These are phyloP conservation scores for Actinernus sp. DNA, from an alignment of 92 coral and sea anemone species.

Conservation along the genomic window DNA sequence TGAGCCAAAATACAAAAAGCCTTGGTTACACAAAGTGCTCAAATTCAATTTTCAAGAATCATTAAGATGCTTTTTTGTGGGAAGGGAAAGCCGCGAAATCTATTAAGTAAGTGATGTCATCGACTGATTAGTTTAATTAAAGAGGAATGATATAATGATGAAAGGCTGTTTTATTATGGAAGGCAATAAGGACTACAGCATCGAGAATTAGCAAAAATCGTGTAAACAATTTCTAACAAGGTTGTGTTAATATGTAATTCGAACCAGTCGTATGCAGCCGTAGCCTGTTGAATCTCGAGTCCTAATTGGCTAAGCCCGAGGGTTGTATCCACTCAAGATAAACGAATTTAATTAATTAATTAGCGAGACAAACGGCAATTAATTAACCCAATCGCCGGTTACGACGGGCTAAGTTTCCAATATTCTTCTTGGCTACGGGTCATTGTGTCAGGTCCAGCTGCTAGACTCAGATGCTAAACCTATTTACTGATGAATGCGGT, in stretches of 20 bases:
- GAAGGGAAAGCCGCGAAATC: neutral
- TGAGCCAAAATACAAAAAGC: slow-evolving; percentile 1
- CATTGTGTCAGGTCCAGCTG: slow-evolving; percentile 97
- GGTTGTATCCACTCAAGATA: slow-evolving; percentile 94
- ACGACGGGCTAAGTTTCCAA: slow-evolving; percentile 87
- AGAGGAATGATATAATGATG: slow-evolving; percentile 73
- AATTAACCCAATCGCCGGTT: slow-evolving; percentile 99
- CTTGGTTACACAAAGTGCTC: neutral
- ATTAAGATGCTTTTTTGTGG: neutral
- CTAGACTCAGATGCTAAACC: slow-evolving; percentile 82
- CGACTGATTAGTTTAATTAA: slow-evolving; percentile 74
- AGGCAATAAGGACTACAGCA: slow-evolving; percentile 57
- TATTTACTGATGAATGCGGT: slow-evolving; percentile 80
- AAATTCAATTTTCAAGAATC: no score
- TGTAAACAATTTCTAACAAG: neutral
- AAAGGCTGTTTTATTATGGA: slow-evolving; percentile 60
- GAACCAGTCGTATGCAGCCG: slow-evolving; percentile 62
- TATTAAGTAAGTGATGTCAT: slow-evolving; percentile 33
- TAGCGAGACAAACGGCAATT: slow-evolving; percentile 98
- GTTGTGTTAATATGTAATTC: slow-evolving; percentile 66
- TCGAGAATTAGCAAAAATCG: slow-evolving; percentile 50
- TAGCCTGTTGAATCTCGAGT: slow-evolving; percentile 40
- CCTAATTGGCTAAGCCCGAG: slow-evolving; percentile 74
- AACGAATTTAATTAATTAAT: slow-evolving; percentile 99
- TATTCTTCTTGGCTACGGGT: slow-evolving; percentile 81